phyloP scores from a whole-genome alignment of 1,140 invertebrate species.

The Trichonephila clavata region DNA sequence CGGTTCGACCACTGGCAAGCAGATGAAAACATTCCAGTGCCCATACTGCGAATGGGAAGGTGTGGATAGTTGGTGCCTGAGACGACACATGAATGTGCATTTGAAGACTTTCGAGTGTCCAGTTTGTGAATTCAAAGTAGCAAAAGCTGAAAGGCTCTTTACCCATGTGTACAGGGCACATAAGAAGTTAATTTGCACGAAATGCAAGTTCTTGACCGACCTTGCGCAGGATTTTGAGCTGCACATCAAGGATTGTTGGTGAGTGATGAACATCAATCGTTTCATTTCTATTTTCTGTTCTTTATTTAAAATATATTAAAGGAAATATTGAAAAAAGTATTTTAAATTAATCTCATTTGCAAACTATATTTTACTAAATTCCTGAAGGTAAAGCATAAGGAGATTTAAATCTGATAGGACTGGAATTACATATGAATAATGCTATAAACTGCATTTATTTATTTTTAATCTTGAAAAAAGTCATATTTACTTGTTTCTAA shows the following conservation, averaged over 20 bases:
- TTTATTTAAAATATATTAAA: too few species aligned
- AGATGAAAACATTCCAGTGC: constrained; percentile 87
- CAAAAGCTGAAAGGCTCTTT: constrained; percentile 91
- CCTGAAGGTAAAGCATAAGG: too few species aligned
- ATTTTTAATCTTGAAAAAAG: too few species aligned
- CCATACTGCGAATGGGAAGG: constrained; percentile 94
- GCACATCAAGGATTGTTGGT: constrained; percentile 86
- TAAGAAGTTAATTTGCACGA: constrained; percentile 92
- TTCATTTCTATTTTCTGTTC: too few species aligned
- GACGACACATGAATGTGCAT: constrained; percentile 94
- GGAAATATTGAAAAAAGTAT: too few species aligned
- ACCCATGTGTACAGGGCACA: constrained; percentile 95
- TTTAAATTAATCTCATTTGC: too few species aligned
- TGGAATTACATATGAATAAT: too few species aligned
- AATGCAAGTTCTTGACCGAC: constrained; percentile 91
- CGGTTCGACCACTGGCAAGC: not conserved
- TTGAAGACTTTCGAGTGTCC: constrained; percentile 93
- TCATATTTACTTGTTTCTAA: too few species aligned
- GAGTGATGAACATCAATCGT: constrained; percentile 77
- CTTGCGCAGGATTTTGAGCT: constrained; percentile 87
- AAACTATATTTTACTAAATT: too few species aligned
- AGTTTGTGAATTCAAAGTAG: constrained; percentile 95
- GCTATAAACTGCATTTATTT: too few species aligned
- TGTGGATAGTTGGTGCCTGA: constrained; percentile 95
- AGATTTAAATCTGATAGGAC: too few species aligned